These are phyloP conservation scores for Horisme vitalbata DNA, from an alignment of 2,888 invertebrate genomes.

Conservation along the genomic window DNA sequence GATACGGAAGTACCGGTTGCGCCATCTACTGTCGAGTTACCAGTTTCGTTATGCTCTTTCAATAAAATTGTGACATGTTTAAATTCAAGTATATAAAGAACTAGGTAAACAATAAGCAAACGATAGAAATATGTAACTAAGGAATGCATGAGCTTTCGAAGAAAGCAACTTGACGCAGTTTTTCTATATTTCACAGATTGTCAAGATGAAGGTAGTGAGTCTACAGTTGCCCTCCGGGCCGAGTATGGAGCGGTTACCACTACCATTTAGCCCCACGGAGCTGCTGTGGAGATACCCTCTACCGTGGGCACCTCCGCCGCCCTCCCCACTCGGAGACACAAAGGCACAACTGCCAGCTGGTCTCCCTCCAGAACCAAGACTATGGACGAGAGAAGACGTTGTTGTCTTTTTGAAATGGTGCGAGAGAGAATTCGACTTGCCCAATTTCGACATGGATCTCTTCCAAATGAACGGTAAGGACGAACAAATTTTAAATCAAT, in stretches of 20 bases:
- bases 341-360: slow-evolving; percentile 93
- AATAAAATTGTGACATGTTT: background rate
- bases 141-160: background rate
- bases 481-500: background rate
- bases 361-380: slow-evolving; percentile 93
- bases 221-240: slow-evolving; percentile 88
- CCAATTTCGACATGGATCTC: slow-evolving; percentile 95
- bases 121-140: background rate
- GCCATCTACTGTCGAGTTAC: background rate
- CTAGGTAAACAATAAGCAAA: no score
- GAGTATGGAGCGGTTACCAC: slow-evolving; percentile 89
- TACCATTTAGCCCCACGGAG: slow-evolving; percentile 92
- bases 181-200: slow-evolving; percentile 57
- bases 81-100: no score
- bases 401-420: slow-evolving; percentile 94
- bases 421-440: slow-evolving; percentile 95
- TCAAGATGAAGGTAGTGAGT: slow-evolving; percentile 86
- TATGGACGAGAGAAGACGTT: slow-evolving; percentile 96
- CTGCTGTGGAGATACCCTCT: slow-evolving; percentile 94
- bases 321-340: slow-evolving; percentile 90
- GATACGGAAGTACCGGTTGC: background rate
- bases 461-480: slow-evolving; percentile 96
- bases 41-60: background rate
- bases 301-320: slow-evolving; percentile 86
- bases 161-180: slow-evolving; percentile 7